Conservation (phyloP, 2,797 vertebrate species). For the Astyanax mexicanus region DNA sequence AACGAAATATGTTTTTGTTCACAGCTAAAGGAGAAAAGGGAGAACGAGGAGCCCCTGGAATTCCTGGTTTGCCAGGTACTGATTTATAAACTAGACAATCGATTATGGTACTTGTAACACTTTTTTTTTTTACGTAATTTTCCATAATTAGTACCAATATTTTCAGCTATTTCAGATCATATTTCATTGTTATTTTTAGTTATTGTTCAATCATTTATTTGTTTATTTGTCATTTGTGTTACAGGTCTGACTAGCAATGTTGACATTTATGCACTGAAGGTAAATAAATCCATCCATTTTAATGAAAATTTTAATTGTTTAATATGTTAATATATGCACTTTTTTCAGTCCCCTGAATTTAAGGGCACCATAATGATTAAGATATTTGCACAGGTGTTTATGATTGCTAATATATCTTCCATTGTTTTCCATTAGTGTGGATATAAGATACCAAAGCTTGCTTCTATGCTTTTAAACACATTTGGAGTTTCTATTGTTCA, state of each 20-base stretch:
- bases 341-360: too few species aligned
- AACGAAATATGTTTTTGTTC: constrained; percentile 29
- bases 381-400: too few species aligned
- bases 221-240: neutral
- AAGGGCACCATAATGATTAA: too few species aligned
- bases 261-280: constrained; percentile 72
- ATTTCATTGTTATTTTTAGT: neutral
- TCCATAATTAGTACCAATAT: neutral
- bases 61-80: constrained; percentile 83
- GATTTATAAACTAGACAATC: constrained; percentile 1
- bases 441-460: too few species aligned
- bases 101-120: neutral
- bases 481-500: too few species aligned
- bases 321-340: too few species aligned
- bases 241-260: constrained; percentile 64
- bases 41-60: constrained; percentile 77
- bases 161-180: too few species aligned
- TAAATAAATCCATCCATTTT: constrained; percentile 53
- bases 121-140: too few species aligned
- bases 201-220: neutral
- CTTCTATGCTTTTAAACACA: too few species aligned
- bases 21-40: constrained; percentile 88
- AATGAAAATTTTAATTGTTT: too few species aligned
- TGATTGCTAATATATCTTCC: too few species aligned
- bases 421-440: too few species aligned